Evolutionary conservation across 2,113 vertebrate species (phyloP).

Genomic region (Sus scrofa): DNA sequence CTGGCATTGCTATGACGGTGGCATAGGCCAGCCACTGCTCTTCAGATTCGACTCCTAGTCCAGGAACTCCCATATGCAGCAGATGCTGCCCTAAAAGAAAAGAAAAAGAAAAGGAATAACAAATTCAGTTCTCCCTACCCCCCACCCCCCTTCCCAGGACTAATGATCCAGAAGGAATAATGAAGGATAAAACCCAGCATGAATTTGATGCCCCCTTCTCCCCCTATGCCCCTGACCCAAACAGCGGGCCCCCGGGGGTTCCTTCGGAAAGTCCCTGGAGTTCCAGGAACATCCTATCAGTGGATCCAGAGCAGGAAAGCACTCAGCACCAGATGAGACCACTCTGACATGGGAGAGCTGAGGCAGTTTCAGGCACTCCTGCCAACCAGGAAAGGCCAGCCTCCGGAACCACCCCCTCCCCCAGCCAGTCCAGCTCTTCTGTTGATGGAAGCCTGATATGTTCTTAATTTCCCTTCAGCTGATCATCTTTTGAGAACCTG

Average conservation of each 20-base stretch:
- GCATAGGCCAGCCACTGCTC: no score
- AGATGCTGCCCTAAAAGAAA: no score
- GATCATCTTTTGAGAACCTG: not conserved
- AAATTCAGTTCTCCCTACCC: not conserved
- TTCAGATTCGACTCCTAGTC: no score
- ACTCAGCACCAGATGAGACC: not conserved
- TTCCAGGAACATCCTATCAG: accelerated
- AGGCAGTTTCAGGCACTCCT: not conserved
- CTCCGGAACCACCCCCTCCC: not conserved
- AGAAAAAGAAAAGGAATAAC: not conserved
- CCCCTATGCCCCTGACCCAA: not conserved
- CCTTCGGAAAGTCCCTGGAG: not conserved
- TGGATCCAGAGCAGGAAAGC: not conserved
- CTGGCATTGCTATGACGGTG: no score
- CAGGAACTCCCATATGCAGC: no score
- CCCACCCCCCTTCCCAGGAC: no score
- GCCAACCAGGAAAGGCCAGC: not conserved
- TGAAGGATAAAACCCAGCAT: no score
- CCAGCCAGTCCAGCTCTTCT: not conserved
- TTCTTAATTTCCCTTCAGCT: not conserved
- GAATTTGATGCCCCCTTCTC: not conserved
- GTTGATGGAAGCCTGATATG: not conserved
- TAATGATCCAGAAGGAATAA: not conserved
- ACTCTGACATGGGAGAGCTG: not conserved
- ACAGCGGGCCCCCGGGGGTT: not conserved